Evolutionary conservation across 2,113 vertebrate genomes (phyloP).

Genomic region (Spilogale gracilis): DNA sequence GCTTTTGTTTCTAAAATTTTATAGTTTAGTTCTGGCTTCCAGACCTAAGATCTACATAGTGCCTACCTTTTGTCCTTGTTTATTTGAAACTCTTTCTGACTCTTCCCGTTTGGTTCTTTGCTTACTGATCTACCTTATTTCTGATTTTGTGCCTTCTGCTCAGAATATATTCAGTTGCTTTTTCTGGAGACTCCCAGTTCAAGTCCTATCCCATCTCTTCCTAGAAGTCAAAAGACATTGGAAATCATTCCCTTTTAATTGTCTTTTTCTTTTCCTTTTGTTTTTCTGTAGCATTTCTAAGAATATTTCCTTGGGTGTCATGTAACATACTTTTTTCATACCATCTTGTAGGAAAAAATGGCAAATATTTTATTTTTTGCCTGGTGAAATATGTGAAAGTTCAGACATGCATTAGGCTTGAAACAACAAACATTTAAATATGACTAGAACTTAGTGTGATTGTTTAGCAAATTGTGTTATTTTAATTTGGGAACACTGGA

Average conservation of each 20-base stretch:
- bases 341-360: background rate
- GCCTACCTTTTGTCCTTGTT: background rate
- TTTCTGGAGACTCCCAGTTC: background rate
- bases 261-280: background rate
- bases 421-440: slow-evolving; percentile 43
- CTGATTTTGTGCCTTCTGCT: background rate
- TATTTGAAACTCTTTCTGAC: background rate
- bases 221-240: background rate
- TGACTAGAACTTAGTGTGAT: background rate
- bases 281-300: slow-evolving; percentile 5
- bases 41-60: background rate
- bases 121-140: background rate
- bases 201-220: background rate
- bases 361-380: background rate
- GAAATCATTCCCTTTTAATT: background rate
- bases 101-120: background rate
- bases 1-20: background rate
- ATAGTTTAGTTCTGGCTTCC: background rate
- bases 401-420: background rate
- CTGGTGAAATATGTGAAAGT: slow-evolving; percentile 3
- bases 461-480: background rate
- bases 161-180: background rate
- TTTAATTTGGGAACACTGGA: background rate
- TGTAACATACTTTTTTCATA: background rate
- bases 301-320: background rate